phyloP scores from a whole-genome alignment of 2,113 vertebrate species.

The Machaerirhynchus nigripectus region DNA sequence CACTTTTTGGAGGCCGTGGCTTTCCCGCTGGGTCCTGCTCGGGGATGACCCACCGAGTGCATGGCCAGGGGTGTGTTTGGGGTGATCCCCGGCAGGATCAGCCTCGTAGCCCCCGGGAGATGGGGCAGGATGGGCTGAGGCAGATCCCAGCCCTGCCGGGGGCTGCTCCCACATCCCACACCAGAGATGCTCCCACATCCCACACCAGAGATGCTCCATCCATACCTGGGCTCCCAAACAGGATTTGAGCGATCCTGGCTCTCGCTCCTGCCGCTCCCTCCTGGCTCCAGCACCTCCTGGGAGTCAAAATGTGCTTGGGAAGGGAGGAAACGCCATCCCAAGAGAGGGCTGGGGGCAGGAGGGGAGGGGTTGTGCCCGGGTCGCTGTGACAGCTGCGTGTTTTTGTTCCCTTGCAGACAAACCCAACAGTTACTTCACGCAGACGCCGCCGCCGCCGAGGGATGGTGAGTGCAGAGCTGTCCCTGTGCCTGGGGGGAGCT shows the following conservation, averaged over 20 bases:
- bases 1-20: neutral
- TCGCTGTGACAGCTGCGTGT: neutral
- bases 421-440: conserved; percentile 85
- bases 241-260: neutral
- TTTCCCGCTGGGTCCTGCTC: neutral
- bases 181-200: neutral
- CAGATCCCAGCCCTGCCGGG: neutral
- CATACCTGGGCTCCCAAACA: too few species aligned
- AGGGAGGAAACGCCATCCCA: neutral
- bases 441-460: conserved; percentile 71
- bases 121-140: neutral
- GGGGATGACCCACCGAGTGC: neutral
- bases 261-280: neutral
- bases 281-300: neutral
- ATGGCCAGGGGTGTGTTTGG: neutral
- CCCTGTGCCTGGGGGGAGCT: neutral
- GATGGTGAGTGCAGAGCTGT: conserved; percentile 85
- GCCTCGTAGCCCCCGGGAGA: neutral
- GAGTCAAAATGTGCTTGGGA: rapidly evolving
- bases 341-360: neutral
- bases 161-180: neutral
- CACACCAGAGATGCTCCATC: neutral
- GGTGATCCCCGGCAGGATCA: neutral
- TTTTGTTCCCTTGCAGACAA: conserved; percentile 83
- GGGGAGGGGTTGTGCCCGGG: neutral